Evolutionary conservation across 2,797 vertebrate species (phyloP), one percentile per base, ranked within the genome.

Genomic region (Falco berigora): DNA sequence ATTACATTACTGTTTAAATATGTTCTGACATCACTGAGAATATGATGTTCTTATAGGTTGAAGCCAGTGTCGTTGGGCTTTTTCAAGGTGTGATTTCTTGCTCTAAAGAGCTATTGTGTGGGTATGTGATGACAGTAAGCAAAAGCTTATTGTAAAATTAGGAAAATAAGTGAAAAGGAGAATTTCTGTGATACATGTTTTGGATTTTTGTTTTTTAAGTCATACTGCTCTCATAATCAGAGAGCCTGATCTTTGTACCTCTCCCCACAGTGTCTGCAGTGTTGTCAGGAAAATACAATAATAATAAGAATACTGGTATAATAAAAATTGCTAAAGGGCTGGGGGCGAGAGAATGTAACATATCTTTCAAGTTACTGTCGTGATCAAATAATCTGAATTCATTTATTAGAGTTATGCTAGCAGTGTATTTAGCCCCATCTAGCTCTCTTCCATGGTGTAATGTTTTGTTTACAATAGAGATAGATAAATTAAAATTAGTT

Each of bases 121-220:
- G 25, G 4, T 68, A n/a, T 59, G 34, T 75, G 81, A 83, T 71
- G 88, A 59, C 95, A 86, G 36, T 82, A 74, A 93, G 86, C 64
- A 90, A 78, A 92, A 87, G 66, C 80, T 86, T 91, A 81, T 36
- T 96, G 90, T 94, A 90, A 92, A 77, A 62, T 89, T 71, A 86
- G 69, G 84, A 95, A 91, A 92, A 88, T 42, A 94, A 92, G 78
- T 75, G 61, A 92, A 91, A 95, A 96, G 79, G 69, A 27, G 38
- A 44, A 20, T 76, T 79, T 90, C 22, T 75, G 12, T 53, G 56
- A 28, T n/a, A 44, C 1, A 0, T 14, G 3, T 59, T 81, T 36
- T 46, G 56, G 22, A 19, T 15, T 74, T 78, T 32, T 23, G 16
- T 14, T 30, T 55, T 77, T 42, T 25, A 30, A 62, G 46, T 87